These are phyloP conservation scores for Prunella fulvescens DNA, from an alignment of 2,113 vertebrate genomes.

Conservation along the genomic window DNA sequence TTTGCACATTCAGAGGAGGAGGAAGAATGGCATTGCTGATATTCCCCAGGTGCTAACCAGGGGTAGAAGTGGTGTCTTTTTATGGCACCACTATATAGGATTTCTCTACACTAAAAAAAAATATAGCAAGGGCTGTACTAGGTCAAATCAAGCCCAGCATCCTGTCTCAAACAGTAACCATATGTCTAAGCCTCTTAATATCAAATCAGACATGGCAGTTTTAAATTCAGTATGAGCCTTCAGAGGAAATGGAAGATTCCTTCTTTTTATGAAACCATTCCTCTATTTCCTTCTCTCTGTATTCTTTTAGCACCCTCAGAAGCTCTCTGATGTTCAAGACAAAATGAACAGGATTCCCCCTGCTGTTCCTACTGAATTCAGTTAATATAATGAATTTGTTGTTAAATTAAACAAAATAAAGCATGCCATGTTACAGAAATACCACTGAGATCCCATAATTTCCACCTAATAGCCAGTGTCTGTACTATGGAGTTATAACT, in stretches of 20 bases:
- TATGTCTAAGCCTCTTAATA: conserved; percentile 8
- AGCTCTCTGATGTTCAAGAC: conserved; percentile 60
- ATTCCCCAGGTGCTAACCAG: neutral
- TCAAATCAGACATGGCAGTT: neutral
- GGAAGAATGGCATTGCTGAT: neutral
- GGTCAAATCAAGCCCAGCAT: neutral
- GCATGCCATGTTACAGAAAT: conserved; percentile 54
- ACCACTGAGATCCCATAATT: conserved; percentile 23
- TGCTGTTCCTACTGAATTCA: conserved; percentile 71
- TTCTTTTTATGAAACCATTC: conserved; percentile 36
- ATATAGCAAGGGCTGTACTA: neutral
- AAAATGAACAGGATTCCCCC: conserved; percentile 70
- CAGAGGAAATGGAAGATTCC: conserved; percentile 26
- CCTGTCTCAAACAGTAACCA: conserved; percentile 7
- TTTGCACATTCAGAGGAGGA: neutral
- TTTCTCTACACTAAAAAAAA: neutral
- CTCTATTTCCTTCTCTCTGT: conserved; percentile 46
- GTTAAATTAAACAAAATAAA: conserved; percentile 73
- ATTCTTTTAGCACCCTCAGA: conserved; percentile 60
- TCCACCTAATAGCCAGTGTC: neutral
- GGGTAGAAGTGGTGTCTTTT: neutral
- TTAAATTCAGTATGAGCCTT: conserved; percentile 34
- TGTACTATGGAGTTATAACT: neutral
- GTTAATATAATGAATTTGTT: conserved; percentile 73
- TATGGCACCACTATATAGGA: neutral